Percentiles rank a stretch among this genome's conserved stretches.
Evolutionary conservation across 2,113 vertebrate genomes (phyloP).

Genomic region (Malaclemys terrapin): DNA sequence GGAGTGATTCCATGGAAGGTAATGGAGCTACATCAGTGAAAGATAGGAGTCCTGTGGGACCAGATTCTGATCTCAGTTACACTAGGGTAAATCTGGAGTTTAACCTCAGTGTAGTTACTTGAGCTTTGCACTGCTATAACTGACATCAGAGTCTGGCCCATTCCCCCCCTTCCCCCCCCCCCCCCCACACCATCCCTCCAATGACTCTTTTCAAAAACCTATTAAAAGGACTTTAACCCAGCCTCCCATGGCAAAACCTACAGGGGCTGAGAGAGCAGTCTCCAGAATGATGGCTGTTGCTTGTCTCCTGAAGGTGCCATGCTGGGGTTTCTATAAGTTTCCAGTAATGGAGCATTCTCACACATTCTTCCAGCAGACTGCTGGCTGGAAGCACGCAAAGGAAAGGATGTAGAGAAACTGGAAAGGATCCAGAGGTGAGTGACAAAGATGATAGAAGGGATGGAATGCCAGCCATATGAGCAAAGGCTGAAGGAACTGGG

Average conservation of each 20-base stretch:
- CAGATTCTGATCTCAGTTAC: conserved; percentile 20
- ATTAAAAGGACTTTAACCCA: background rate
- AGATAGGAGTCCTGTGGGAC: background rate
- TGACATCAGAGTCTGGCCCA: background rate
- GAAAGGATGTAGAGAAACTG: background rate
- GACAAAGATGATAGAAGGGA: background rate
- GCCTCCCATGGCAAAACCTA: background rate
- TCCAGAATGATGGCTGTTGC: background rate
- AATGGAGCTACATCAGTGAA: background rate
- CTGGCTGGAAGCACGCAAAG: background rate
- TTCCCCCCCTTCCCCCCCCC: background rate
- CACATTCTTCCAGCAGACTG: background rate
- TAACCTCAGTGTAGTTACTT: conserved; percentile 9
- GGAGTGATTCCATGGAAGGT: background rate
- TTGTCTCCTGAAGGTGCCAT: background rate
- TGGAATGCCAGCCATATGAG: background rate
- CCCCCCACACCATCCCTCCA: too few species aligned
- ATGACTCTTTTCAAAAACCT: background rate
- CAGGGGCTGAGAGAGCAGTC: background rate
- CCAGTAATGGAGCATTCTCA: background rate
- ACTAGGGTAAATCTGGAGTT: conserved; percentile 2
- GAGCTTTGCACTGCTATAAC: background rate
- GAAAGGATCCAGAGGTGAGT: background rate
- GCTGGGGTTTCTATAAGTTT: background rate
- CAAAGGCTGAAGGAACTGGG: background rate